These are phyloP conservation scores for Cinara cedri DNA, from an alignment of 2,888 invertebrate genomes.

Conservation along the genomic window DNA sequence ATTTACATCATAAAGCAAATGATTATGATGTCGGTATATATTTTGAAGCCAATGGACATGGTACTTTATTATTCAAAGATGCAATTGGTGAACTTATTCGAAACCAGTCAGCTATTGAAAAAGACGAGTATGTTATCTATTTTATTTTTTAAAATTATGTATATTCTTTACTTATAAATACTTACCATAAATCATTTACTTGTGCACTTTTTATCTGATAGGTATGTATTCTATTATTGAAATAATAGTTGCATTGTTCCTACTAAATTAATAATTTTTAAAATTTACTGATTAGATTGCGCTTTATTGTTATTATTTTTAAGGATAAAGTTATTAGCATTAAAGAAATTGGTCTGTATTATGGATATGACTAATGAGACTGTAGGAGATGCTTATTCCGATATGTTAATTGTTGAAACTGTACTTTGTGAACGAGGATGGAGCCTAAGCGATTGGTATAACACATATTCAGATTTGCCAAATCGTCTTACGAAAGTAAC, in stretches of 20 bases:
- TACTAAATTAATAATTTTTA: not conserved
- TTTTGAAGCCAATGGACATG: conserved; percentile 99
- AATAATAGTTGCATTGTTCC: not conserved
- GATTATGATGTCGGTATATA: conserved; percentile 95
- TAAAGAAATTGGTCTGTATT: conserved; percentile 71
- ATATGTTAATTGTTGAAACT: conserved; percentile 91
- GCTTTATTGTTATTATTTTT: conserved; percentile 1
- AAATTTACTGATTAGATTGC: not conserved
- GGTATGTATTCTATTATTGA: not conserved
- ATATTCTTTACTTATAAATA: too few species aligned
- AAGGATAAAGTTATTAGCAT: conserved; percentile 61
- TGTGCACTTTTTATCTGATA: too few species aligned
- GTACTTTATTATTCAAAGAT: conserved; percentile 84
- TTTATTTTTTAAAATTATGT: conserved; percentile 10
- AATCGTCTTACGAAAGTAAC: conserved; percentile 86
- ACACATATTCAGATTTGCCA: conserved; percentile 83
- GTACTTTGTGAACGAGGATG: conserved; percentile 83
- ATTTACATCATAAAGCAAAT: conserved; percentile 89
- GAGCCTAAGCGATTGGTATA: conserved; percentile 80
- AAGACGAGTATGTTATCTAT: conserved; percentile 28
- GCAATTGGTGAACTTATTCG: conserved; percentile 18
- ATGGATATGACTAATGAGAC: conserved; percentile 91
- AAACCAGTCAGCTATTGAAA: conserved; percentile 16
- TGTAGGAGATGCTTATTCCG: conserved; percentile 96
- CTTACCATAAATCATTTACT: not conserved